Percentiles rank a stretch among this genome's conserved stretches.
Conservation (phyloP, 92 coral and sea anemone genomes). For the Scolanthus callimorphus region DNA sequence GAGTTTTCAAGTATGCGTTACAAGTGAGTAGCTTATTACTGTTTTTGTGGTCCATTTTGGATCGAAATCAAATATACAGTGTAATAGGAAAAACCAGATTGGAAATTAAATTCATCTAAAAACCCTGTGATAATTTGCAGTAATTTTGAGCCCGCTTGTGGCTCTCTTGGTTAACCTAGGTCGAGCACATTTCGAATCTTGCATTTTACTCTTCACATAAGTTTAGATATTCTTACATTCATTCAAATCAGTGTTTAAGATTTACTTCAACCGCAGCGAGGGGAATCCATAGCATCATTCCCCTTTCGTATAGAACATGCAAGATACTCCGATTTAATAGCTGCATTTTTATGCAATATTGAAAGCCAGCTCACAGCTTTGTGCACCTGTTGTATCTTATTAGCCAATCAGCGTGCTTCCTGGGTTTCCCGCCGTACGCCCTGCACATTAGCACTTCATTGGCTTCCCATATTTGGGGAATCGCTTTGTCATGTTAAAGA, state of each 20-base stretch:
- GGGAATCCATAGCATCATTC: too few species aligned
- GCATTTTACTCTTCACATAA: neutral
- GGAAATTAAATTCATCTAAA: neutral
- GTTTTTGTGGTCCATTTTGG: neutral
- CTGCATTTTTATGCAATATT: too few species aligned
- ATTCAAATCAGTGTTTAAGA: too few species aligned
- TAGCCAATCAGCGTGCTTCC: constrained; percentile 1
- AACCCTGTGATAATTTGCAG: neutral
- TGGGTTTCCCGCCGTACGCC: too few species aligned
- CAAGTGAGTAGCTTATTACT: neutral
- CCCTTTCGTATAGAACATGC: too few species aligned
- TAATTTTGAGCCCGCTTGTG: neutral
- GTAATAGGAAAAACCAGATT: constrained; percentile 1
- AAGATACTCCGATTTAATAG: too few species aligned
- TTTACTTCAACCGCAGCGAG: too few species aligned
- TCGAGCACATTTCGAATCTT: neutral
- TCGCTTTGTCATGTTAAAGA: too few species aligned
- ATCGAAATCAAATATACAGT: constrained; percentile 1
- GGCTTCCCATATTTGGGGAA: too few species aligned
- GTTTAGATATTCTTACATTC: too few species aligned
- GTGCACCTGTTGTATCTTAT: neutral
- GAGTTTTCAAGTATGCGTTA: too few species aligned
- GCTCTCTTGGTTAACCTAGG: neutral
- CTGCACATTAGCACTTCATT: too few species aligned
- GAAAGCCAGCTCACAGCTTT: neutral